Conservation (phyloP, 2,888 invertebrate genomes). For the Eretmocerus hayati region DNA sequence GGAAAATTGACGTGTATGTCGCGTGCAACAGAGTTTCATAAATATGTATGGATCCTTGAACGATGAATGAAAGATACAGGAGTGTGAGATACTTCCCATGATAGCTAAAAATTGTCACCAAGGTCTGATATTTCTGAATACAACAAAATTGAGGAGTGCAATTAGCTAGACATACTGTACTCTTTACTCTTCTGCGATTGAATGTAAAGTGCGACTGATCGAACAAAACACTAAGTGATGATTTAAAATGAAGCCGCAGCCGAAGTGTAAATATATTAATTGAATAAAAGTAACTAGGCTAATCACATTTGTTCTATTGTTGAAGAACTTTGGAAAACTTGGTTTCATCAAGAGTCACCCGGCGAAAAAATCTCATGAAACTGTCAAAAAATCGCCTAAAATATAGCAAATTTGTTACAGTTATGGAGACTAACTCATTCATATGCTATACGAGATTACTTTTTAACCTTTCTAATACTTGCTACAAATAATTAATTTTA, state of each 20-base stretch:
- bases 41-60: slow-evolving; percentile 12
- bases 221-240: slow-evolving; percentile 22
- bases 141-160: slow-evolving; percentile 22
- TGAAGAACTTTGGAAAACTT: no score
- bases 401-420: slow-evolving; percentile 31
- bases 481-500: slow-evolving; percentile 27
- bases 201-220: slow-evolving; percentile 20
- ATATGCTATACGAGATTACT: slow-evolving; percentile 35
- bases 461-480: slow-evolving; percentile 35
- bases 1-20: slow-evolving; percentile 16
- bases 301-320: no score
- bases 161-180: slow-evolving; percentile 21
- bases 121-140: slow-evolving; percentile 41
- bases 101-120: slow-evolving; percentile 21
- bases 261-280: slow-evolving; percentile 40
- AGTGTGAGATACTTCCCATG: slow-evolving; percentile 12
- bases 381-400: slow-evolving; percentile 37
- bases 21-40: no score
- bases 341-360: slow-evolving; percentile 4
- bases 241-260: slow-evolving; percentile 21
- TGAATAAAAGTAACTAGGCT: slow-evolving; percentile 42
- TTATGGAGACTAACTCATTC: slow-evolving; percentile 41
- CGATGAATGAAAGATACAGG: slow-evolving; percentile 1
- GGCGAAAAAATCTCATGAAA: slow-evolving; percentile 19
- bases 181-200: slow-evolving; percentile 23